Percentiles rank a stretch among this genome's conserved stretches.
Evolutionary conservation across 2,113 vertebrate genomes (phyloP).

Genomic region (Chaetodon auriga): DNA sequence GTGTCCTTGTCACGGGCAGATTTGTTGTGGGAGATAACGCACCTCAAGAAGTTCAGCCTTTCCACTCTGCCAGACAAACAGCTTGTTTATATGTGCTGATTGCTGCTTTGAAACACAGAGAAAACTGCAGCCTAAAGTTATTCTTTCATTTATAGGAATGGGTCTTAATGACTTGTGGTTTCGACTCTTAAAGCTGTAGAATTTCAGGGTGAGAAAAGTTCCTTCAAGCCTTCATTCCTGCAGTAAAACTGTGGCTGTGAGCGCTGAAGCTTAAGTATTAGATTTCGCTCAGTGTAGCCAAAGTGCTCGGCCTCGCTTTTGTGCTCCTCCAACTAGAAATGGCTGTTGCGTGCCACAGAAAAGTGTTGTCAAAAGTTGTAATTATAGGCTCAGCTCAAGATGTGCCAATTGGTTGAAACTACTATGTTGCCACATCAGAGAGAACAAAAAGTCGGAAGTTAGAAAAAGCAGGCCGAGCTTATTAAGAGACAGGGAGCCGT

Average conservation of each 20-base stretch:
- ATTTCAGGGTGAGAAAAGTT: not conserved
- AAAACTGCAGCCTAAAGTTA: not conserved
- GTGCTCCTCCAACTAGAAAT: conserved; percentile 51
- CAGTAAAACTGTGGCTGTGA: conserved; percentile 43
- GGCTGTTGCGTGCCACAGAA: conserved; percentile 75
- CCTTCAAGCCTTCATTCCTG: conserved; percentile 25
- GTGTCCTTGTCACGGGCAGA: conserved; percentile 31
- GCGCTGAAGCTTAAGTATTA: conserved; percentile 41
- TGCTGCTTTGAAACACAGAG: not conserved
- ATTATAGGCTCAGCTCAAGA: conserved; percentile 78
- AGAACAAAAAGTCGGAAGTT: conserved; percentile 74
- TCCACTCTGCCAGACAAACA: not conserved
- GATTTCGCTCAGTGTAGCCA: conserved; percentile 31
- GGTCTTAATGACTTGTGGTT: conserved; percentile 4
- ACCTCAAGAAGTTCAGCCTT: not conserved
- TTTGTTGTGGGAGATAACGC: conserved; percentile 6
- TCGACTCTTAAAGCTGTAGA: not conserved
- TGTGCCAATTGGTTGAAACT: conserved; percentile 76
- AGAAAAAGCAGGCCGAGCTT: conserved; percentile 44
- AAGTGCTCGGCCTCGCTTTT: conserved; percentile 46
- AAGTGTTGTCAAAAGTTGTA: conserved; percentile 70
- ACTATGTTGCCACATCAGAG: conserved; percentile 78
- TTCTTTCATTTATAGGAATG: not conserved
- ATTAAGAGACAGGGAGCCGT: conserved; percentile 67
- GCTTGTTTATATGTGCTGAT: not conserved